A percentile compares a stretch with the other conserved stretches of the same genome.
These are phyloP conservation scores for Cheilosia impressa DNA, from an alignment of 2,888 invertebrate genomes.

Conservation along the genomic window DNA sequence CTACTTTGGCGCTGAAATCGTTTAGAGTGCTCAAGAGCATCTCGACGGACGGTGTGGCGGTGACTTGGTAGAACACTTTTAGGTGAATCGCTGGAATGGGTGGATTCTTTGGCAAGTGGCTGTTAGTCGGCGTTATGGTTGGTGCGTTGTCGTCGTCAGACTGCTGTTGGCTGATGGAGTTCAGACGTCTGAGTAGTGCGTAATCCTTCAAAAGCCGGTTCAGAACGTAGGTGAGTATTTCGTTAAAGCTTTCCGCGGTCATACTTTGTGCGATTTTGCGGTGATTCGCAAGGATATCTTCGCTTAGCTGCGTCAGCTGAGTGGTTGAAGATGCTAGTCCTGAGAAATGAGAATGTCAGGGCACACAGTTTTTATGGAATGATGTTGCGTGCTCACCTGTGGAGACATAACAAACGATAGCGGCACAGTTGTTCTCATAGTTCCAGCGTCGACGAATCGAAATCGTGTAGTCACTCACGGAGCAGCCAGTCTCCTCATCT, in stretches of 20 bases:
- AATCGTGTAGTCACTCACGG: constrained; percentile 91
- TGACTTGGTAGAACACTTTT: constrained; percentile 91
- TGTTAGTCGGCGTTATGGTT: constrained; percentile 62
- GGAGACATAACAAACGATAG: constrained; percentile 92
- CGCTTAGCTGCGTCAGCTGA: constrained; percentile 83
- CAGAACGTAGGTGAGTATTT: constrained; percentile 85
- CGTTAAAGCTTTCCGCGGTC: constrained; percentile 84
- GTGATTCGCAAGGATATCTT: constrained; percentile 81
- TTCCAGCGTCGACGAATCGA: constrained; percentile 94
- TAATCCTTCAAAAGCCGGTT: constrained; percentile 85
- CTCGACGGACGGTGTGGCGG: constrained; percentile 84
- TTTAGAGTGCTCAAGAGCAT: constrained; percentile 83
- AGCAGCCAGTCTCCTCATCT: constrained; percentile 96
- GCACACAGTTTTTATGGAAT: not conserved
- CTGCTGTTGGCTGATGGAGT: constrained; percentile 48
- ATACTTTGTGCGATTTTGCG: constrained; percentile 82
- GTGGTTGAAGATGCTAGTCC: constrained; percentile 84
- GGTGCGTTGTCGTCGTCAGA: constrained; percentile 78
- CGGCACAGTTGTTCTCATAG: constrained; percentile 93
- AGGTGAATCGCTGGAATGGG: constrained; percentile 87
- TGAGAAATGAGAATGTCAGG: constrained; percentile 49
- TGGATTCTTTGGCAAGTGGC: constrained; percentile 71
- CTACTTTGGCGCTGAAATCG: constrained; percentile 84
- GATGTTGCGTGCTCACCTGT: constrained; percentile 84
- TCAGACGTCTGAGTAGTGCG: constrained; percentile 79